Evolutionary conservation across 2,113 vertebrate species (phyloP).

Genomic region (Merops nubicus): DNA sequence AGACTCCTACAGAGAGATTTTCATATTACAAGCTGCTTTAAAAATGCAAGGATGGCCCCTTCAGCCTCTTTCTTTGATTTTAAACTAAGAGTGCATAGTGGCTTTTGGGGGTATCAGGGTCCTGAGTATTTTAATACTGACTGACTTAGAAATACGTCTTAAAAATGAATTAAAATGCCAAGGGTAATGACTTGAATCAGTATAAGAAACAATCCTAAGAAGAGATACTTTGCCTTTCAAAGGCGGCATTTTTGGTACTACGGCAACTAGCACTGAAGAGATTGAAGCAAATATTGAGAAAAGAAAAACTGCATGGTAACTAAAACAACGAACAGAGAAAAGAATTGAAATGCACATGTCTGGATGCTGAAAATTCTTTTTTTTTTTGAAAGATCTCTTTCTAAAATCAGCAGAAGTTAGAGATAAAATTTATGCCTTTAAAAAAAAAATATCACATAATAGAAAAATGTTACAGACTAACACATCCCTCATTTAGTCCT

Average conservation of each 20-base stretch:
- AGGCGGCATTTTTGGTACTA: background rate
- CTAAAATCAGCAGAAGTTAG: background rate
- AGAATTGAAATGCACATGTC: background rate
- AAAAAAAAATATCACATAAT: background rate
- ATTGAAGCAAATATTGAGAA: background rate
- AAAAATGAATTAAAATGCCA: background rate
- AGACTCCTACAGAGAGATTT: conserved; percentile 81
- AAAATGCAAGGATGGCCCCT: background rate
- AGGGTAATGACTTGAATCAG: background rate
- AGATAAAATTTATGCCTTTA: background rate
- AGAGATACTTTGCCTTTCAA: background rate
- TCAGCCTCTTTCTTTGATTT: background rate
- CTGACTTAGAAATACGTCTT: background rate
- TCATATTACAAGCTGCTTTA: background rate
- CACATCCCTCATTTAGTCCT: background rate
- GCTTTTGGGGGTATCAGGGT: rapidly evolving
- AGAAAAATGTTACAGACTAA: background rate
- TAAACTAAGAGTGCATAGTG: background rate
- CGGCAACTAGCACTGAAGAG: background rate
- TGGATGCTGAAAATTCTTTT: background rate
- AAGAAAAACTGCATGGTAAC: background rate
- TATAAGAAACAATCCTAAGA: background rate
- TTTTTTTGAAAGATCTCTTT: background rate
- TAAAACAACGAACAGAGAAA: background rate
- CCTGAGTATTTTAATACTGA: background rate